A percentile compares a stretch with the other conserved stretches of the same genome.
Conservation (phyloP, 2,113 vertebrate species). For the Apaloderma vittatum region DNA sequence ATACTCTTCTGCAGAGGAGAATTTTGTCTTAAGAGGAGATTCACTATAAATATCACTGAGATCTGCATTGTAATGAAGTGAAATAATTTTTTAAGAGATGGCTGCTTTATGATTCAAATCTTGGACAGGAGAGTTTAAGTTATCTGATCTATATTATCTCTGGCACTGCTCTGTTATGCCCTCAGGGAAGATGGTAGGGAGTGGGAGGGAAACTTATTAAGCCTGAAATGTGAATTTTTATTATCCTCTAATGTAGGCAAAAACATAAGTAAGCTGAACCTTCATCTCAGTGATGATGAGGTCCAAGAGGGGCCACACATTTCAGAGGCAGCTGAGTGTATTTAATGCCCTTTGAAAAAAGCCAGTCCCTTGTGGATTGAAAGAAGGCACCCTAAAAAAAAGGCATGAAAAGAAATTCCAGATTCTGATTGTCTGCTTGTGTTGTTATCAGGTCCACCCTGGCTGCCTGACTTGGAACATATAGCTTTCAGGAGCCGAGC, state of each 20-base stretch:
- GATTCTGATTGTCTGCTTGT: neutral
- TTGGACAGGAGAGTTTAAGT: slow-evolving; percentile 13
- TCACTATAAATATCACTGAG: neutral
- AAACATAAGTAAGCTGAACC: slow-evolving; percentile 16
- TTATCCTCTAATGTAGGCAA: slow-evolving; percentile 1
- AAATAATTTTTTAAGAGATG: slow-evolving; percentile 22
- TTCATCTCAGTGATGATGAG: neutral
- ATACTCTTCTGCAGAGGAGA: neutral
- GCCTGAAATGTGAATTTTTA: slow-evolving; percentile 17
- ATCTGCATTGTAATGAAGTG: neutral
- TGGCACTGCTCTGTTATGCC: slow-evolving; percentile 7
- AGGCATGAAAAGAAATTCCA: neutral
- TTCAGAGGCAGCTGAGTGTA: neutral
- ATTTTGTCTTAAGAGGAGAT: neutral
- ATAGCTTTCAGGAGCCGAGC: neutral
- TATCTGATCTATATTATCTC: slow-evolving; percentile 35
- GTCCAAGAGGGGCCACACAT: neutral
- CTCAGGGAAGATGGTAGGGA: neutral
- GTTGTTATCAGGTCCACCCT: neutral
- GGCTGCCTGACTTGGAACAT: neutral
- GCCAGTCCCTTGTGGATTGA: neutral
- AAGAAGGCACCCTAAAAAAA: neutral
- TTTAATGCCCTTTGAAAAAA: neutral
- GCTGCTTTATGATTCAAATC: slow-evolving; percentile 17
- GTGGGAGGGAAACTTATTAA: neutral